Evolutionary conservation across 2,888 invertebrate species (phyloP), one percentile per base, ranked within the genome.

Genomic region (Drosophila incognita): DNA sequence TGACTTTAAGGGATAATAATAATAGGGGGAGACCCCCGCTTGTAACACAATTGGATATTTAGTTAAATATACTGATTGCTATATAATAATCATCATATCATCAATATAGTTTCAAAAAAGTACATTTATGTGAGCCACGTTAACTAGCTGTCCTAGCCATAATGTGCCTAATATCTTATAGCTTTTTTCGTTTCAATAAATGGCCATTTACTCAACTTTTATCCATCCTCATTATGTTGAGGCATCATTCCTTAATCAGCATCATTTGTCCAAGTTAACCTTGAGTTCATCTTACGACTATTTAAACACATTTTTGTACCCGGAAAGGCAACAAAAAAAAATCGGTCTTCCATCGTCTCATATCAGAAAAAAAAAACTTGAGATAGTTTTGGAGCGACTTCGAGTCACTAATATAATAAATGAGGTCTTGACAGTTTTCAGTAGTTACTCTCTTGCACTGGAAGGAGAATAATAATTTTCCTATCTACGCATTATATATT

Each of bases 241-340:
- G 46, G 21, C 46, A 46, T 46, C 40, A 11, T 11, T 42, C 21
- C 11, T 21, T 21, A 42, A 42, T 42, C 21, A 46, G 15, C 46
- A 46, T 46, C 21, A 46, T 46, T 42, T 42, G 42, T 42, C 21
- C 21, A 42, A 42, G 42, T 42, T 24, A 46, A 46, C 46, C 8
- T 46, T 46, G 15, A 46, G 24, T 24, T 24, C 46, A 21, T 46
- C 24, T 24, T 24, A 46, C 21, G 15, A 46, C 46, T 46, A 46
- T 15, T 24, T 15, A 46, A 46, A 46, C 4, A 21, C 4, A 46
- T 15, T 15, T 46, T 24, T 46, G 24, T 24, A 15, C 7, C 15
- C 13, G 21, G 21, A 46, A 8, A 8, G 21, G 8, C 15, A 46
- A 40, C 13, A 36, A 7, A 46, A 46, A 46, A 24, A 46, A 46